Evolutionary conservation across 2,888 invertebrate species (phyloP).

Genomic region (Euspilapteryx auroguttella): DNA sequence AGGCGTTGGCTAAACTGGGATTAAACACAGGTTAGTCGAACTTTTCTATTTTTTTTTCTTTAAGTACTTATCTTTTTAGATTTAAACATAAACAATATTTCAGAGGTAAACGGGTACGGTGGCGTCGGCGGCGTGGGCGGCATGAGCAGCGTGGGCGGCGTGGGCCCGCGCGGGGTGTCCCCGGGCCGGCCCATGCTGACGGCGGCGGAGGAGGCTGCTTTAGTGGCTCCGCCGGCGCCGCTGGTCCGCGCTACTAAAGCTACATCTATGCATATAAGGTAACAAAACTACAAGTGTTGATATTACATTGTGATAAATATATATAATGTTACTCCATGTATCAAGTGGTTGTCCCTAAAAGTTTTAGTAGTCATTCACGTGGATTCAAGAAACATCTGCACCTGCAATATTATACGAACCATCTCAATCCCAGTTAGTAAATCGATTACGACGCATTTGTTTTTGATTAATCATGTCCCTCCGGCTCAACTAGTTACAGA

Average conservation of each 20-base stretch:
- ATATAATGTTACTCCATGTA: no score
- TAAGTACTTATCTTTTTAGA: background rate
- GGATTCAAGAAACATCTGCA: no score
- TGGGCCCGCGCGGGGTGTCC: conserved; percentile 56
- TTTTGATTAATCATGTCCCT: no score
- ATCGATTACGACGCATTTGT: no score
- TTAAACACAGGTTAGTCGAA: conserved; percentile 63
- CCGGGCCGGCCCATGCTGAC: conserved; percentile 44
- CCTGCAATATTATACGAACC: no score
- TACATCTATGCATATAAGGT: conserved; percentile 84
- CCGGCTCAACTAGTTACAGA: no score
- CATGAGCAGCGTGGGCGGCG: conserved; percentile 42
- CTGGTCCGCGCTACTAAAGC: conserved; percentile 70
- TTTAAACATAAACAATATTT: conserved; percentile 9
- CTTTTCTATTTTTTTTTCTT: background rate
- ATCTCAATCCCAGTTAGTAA: no score
- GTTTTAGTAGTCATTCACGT: no score
- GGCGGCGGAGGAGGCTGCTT: conserved; percentile 42
- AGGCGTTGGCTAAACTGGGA: conserved; percentile 87
- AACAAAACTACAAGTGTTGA: no score
- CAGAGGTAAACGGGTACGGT: conserved; percentile 53
- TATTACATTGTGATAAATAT: no score
- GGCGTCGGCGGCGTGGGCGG: conserved; percentile 36
- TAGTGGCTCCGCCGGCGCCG: conserved; percentile 50
- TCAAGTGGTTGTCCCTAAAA: no score